Base-by-base conservation (phyloP, 2,797 vertebrate species). In the Catamblyrhynchus diadema region DNA sequence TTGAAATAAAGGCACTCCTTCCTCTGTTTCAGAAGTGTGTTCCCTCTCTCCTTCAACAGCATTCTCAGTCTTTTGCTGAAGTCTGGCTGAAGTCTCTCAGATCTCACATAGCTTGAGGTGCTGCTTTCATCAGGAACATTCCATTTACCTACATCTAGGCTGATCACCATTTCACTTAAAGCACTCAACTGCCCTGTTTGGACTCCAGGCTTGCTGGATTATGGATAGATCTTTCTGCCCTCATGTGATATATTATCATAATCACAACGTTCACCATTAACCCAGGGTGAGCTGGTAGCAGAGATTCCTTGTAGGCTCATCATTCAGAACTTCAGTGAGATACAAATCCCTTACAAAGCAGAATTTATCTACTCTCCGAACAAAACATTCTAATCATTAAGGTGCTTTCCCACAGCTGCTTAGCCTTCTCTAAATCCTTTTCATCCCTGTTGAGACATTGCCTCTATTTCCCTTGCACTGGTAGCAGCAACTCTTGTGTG, bases 361-460 rank as follows among this genome's bases (percentile, higher is more conserved):
- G 3, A 37, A 35, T n/a, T 85, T 64, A 88, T 48, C 41, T 88
- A 41, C 13, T 69, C 42, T 51, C 20, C 5, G 6, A 92, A 85
- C 41, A 87, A 82, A 72, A 65, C 56, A 53, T 48, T 39, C 33
- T 28, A 57, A 47, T 69, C 35, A 69, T 73, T 80, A 62, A 86
- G 57, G 42, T 74, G 30, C 71, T 84, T 54, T 73, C 56, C 51
- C 51, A 73, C 39, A 90, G 73, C 66, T 79, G 33, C 74, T 88
- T 56, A 85, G 23, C 24, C 48, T 53, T 42, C 48, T 89, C 64
- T 70, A 80, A 93, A 62, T 51, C 57, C 73, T 64, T 6, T 75
- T 50, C 56, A 88, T n/a, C 56, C 74, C 74, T 44, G 6, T 10
- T 0, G 0, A 94, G 78, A 62, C 57, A 84, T 61, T 81, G 25